These are phyloP conservation scores for Arbacia lixula DNA, from an alignment of 53 echinoderm and acorn worm species.

Conservation along the genomic window DNA sequence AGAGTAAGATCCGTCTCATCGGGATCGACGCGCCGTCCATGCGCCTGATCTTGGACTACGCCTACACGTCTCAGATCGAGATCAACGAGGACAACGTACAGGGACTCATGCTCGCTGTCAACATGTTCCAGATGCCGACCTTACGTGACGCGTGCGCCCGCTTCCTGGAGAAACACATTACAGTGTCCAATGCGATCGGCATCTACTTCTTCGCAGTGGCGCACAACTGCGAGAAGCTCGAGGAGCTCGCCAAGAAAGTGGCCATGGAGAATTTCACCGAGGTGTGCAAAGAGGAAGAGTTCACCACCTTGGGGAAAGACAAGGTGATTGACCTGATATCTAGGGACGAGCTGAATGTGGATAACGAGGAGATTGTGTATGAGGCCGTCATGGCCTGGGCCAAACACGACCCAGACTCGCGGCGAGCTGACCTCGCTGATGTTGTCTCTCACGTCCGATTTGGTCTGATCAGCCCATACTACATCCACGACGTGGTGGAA, in stretches of 20 bases:
- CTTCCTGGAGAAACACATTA: constrained; percentile 89
- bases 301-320: constrained; percentile 80
- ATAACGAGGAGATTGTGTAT: constrained; percentile 90
- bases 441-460: constrained; percentile 86
- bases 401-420: constrained; percentile 82
- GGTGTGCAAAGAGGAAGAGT: constrained; percentile 96
- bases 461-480: constrained; percentile 96
- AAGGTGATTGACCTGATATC: constrained; percentile 85
- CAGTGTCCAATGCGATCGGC: constrained; percentile 83
- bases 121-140: constrained; percentile 95
- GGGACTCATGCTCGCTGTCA: constrained; percentile 91
- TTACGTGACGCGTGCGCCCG: constrained; percentile 94
- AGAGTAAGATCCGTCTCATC: constrained; percentile 77
- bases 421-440: constrained; percentile 80
- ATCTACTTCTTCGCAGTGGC: constrained; percentile 94
- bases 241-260: constrained; percentile 84
- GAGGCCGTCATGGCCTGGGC: constrained; percentile 95
- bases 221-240: constrained; percentile 82
- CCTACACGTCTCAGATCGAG: constrained; percentile 84
- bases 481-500: constrained; percentile 97
- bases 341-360: constrained; percentile 93
- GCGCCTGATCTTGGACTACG: constrained; percentile 79
- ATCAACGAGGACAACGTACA: constrained; percentile 96
- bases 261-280: constrained; percentile 89
- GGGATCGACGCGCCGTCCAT: constrained; percentile 93